Evolutionary conservation across 2,113 vertebrate genomes (phyloP).

Genomic region (Pelecanoides urinatrix): DNA sequence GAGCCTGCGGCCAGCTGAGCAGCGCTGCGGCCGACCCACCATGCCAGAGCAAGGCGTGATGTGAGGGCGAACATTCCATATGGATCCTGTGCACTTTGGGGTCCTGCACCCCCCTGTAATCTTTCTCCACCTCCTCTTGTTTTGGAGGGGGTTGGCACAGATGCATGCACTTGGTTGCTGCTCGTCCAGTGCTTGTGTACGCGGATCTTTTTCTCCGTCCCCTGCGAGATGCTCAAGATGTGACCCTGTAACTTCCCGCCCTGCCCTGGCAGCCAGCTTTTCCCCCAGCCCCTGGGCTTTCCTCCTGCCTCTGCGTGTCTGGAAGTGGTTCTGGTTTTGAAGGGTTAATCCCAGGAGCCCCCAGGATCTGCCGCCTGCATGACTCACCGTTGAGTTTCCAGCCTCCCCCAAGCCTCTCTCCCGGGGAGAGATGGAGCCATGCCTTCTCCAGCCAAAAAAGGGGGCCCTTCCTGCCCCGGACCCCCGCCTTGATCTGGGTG

Average conservation of each 20-base stretch:
- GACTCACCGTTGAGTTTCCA: constrained; percentile 49
- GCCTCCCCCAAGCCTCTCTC: constrained; percentile 28
- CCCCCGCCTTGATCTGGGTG: neutral
- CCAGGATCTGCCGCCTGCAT: constrained; percentile 31
- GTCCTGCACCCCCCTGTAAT: neutral
- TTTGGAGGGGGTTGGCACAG: neutral
- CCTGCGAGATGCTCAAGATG: neutral
- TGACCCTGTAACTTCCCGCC: neutral
- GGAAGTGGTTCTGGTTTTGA: neutral
- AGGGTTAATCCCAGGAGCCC: constrained; percentile 55
- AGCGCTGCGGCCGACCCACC: accelerated
- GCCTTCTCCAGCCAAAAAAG: neutral
- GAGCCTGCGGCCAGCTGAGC: neutral
- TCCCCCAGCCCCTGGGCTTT: neutral
- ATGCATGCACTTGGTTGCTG: neutral
- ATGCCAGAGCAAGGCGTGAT: accelerated
- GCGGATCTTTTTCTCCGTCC: neutral
- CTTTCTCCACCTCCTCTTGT: neutral
- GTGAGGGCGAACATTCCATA: accelerated
- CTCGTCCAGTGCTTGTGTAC: accelerated
- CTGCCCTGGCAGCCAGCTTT: neutral
- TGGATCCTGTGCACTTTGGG: neutral
- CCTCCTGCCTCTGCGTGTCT: neutral
- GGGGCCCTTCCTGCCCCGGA: neutral
- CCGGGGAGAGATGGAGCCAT: neutral